A percentile compares a stretch with the other conserved stretches of the same genome.
Conservation (phyloP, 2,113 vertebrate species). For the Meles meles region DNA sequence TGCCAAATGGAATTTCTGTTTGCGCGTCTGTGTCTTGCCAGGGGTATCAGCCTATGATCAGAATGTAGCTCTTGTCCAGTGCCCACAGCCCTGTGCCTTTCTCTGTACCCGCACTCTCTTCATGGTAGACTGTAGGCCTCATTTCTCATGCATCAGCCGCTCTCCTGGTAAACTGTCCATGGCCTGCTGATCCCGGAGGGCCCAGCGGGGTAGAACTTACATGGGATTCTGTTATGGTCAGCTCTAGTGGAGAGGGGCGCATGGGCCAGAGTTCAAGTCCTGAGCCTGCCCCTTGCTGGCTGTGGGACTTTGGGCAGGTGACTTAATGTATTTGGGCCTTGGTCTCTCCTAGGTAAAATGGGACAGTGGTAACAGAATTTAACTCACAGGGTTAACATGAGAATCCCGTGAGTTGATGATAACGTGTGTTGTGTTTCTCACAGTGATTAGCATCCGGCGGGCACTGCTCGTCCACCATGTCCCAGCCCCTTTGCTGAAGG, state of each 20-base stretch:
- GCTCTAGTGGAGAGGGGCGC: neutral
- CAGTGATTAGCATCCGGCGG: neutral
- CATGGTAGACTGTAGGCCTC: rapidly evolving
- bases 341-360: neutral
- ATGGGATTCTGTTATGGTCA: neutral
- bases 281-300: neutral
- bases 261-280: neutral
- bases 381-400: neutral
- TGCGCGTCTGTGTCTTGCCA: neutral
- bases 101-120: neutral
- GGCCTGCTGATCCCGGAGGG: neutral
- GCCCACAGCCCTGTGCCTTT: rapidly evolving
- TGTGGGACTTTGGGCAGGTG: neutral
- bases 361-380: rapidly evolving
- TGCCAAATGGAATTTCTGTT: neutral
- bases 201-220: neutral
- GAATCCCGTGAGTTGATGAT: rapidly evolving
- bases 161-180: rapidly evolving
- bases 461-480: rapidly evolving
- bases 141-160: no score
- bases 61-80: neutral
- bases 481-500: neutral
- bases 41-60: neutral
- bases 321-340: neutral
- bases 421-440: neutral